A percentile compares a stretch with the other conserved stretches of the same genome.
These are phyloP conservation scores for Acanthurus tractus DNA, from an alignment of 2,797 vertebrate species.

Conservation along the genomic window DNA sequence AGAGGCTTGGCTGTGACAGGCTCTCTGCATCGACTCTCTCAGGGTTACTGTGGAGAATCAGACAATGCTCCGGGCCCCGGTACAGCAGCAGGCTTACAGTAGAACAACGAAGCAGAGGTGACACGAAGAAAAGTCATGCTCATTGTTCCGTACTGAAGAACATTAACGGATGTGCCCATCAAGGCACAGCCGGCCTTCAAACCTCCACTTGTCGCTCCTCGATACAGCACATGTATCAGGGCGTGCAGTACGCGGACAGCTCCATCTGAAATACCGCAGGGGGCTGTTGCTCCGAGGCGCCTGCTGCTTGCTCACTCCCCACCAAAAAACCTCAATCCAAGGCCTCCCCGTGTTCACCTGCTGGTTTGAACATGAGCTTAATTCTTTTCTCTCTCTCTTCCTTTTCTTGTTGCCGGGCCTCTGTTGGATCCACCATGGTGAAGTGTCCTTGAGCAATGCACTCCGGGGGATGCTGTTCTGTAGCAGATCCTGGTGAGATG, in stretches of 20 bases:
- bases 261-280: constrained; percentile 57
- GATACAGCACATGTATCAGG: constrained; percentile 30
- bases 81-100: constrained; percentile 51
- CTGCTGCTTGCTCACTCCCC: constrained; percentile 46
- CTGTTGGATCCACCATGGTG: constrained; percentile 16
- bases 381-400: not conserved
- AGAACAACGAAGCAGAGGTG: constrained; percentile 44
- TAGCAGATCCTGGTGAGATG: constrained; percentile 15
- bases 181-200: constrained; percentile 22
- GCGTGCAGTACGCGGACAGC: constrained; percentile 42
- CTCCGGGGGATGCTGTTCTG: constrained; percentile 15
- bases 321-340: constrained; percentile 41
- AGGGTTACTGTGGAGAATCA: constrained; percentile 44
- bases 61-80: constrained; percentile 50
- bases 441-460: constrained; percentile 61
- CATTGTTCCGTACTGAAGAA: constrained; percentile 56
- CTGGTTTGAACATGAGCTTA: constrained; percentile 44
- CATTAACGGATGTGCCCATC: constrained; percentile 60
- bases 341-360: constrained; percentile 30
- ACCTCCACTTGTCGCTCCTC: constrained; percentile 22
- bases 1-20: constrained; percentile 60
- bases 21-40: constrained; percentile 56
- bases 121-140: constrained; percentile 50
- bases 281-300: constrained; percentile 35
- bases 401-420: not conserved